Base-by-base conservation (phyloP, 2,797 vertebrate genomes). In the Phoeniculus purpureus region DNA sequence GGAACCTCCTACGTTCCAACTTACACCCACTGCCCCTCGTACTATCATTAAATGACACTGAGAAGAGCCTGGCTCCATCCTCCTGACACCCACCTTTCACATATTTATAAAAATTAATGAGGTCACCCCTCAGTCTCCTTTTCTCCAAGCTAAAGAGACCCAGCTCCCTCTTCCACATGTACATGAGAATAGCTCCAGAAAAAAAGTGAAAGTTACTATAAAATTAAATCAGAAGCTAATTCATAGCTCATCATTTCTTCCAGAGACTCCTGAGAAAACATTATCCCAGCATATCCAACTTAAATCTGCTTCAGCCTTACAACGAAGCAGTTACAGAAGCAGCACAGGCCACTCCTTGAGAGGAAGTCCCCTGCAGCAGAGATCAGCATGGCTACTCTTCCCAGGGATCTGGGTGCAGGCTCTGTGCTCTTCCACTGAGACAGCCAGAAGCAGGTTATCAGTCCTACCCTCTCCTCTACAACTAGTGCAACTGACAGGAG, bases 321-420 rank as follows among this genome's bases (percentile, higher is more conserved):
- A 61, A 9, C 7, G 22, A 4, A 13, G 40, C 0, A 6, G 12
- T 2, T 1, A 2, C 6, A 7, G 11, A 19, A 11, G 25, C 60
- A 15, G 37, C 6, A 15, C 0, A 47, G 16, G 9, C 13, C n/a
- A 1, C 15, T 6, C 5, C 20, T 29, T 1, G 4, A 4, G 29
- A 19, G 20, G 31, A 6, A 4, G 34, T 11, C 26, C 9, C 26
- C 9, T 10, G 25, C 32, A 17, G 29, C 52, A 14, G 15, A 5
- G 7, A 10, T 4, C 31, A 18, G 26, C 20, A 8, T 27, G 8
- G 27, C 6, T 40, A 13, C 26, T 52, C 32, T 60, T 14, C 17
- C 32, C 26, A 15, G 15, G 15, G 18, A 4, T 0, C 14, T 2
- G 10, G 0, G 37, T 17, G 54, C 14, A 1, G 5, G 18, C 19